Evolutionary conservation across 2,888 invertebrate species (phyloP), one percentile per base, ranked within the genome.

Genomic region (Erynnis tages): DNA sequence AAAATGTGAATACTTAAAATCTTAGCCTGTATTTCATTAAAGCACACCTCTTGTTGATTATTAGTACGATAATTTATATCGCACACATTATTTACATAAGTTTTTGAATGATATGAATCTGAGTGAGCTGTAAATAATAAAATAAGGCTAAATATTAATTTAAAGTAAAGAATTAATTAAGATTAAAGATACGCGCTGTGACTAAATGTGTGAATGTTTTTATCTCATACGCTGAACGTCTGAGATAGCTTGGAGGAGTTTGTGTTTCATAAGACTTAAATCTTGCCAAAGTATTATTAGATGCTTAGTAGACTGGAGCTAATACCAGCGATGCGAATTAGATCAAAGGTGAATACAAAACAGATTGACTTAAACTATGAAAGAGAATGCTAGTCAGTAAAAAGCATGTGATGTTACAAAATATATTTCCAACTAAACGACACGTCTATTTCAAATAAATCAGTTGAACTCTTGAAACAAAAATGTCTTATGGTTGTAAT

Each of bases 161-260:
- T 10, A 37, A 37, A 30, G 29, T 37, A 29, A 19, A 25, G 27
- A 5, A 37, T 35, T 16, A 45, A 29, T 62, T 63, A 59, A 60
- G 58, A 65, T 63, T 65, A 76, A 82, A 74, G 72, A 75, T 73
- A 73, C 67, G 83, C 76, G 85, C 85, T 86, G 84, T 86, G 85
- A 82, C 78, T 76, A 69, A 64, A 67, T 69, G 73, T 75, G 67
- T 75, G 73, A 72, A 75, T 71, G 65, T 69, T 64, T 71, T 68
- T 71, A 61, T 68, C 35, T 69, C 67, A 66, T 71, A 70, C 80
- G 83, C 82, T 85, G 82, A 80, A 82, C 77, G 71, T 69, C 74
- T 65, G 60, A 62, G 59, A 56, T 53, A 54, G 54, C 41, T 45
- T 14, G 34, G 34, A 30, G 14, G 13, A 53, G 32, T 38, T 57